Evolutionary conservation across 2,113 vertebrate species (phyloP), one percentile per base, ranked within the genome.

Genomic region (Pungitius pungitius): DNA sequence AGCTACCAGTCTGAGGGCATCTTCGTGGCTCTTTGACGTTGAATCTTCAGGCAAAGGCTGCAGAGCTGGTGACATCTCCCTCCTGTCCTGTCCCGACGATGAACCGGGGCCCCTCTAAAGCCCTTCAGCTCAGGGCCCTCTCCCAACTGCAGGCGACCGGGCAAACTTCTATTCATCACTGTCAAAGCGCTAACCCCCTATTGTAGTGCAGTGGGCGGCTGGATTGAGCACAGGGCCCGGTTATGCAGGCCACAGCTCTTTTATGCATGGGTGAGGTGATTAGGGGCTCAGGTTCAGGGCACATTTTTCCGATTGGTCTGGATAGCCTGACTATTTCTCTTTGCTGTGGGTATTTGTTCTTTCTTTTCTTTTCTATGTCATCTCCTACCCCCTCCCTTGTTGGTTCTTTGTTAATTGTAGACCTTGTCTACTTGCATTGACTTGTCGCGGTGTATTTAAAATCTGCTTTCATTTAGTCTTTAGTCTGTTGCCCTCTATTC

Each of bases 111-210:
- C 83, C 76, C 87, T 78, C 73, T 85, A 88, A 89, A 88, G 84
- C 89, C 86, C 78, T 42, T 66, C 62, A 84, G 82, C 85, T 85
- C 82, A 56, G 90, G 86, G 78, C 78, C 82, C 66, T 89, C 80
- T 89, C 86, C 86, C 90, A 88, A 79, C 81, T 55, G 73, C 86
- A 83, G 84, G 77, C 52, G 78, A 70, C 66, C 67, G 57, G 78
- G 76, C 59, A 58, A 64, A 73, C 85, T 68, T 80, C 92, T 89
- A 92, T 94, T 93, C 90, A 93, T 88, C 11, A 22, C 85, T 61
- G 80, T 91, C 75, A 91, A 89, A 89, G 90, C 83, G 65, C 82
- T 93, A 89, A 90, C 85, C 85, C 92, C 87, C 90, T 71, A 93
- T 93, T 93, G 91, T 94, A 84, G 77, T 78, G 71, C 39, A 62